Evolutionary conservation across 23 tunicate genomes (phyloP), one percentile per base, ranked within the genome.

Genomic region (Ciona savignyi): DNA sequence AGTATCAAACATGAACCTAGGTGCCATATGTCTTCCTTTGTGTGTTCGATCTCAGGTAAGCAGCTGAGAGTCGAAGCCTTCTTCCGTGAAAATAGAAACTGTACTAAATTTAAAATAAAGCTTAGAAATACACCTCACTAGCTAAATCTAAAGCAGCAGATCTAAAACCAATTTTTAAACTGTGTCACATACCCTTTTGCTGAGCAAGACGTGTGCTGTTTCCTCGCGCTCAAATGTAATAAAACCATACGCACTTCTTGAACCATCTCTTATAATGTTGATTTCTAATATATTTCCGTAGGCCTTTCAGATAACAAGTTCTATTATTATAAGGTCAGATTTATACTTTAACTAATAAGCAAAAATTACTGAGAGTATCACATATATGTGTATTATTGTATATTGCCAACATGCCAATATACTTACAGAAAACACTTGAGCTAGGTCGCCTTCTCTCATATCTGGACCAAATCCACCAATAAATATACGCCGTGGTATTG

Each of bases 401-500:
- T n/a, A n/a, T n/a, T n/a, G n/a, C n/a, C n/a, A n/a, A n/a, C n/a
- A n/a, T n/a, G n/a, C n/a, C n/a, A n/a, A n/a, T n/a, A n/a, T n/a
- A 42, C 56, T 34, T 61, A 81, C 86, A 67, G 72, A 61, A 66
- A 81, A 81, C 28, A 73, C 23, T 31, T 73, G 49, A 11, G 26
- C 30, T 51, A 81, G 28, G 63, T 81, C 73, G 0, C 23, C 26
- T 66, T 81, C 86, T 24, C 67, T 81, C n/a, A 75, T 80, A 2
- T 32, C 27, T 4, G 61, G 66, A 34, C 72, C 86, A 21, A 81
- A 63, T 2, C 86, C 86, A 21, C 86, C 86, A 35, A 81, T 71
- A 73, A 81, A 81, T 23, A 81, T 65, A 2, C 86, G 61, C 2
- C 67, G 4, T 20, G 86, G 86, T 3, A 81, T 81, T n/a, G 78